Evolutionary conservation across 2,113 vertebrate genomes (phyloP).

Genomic region (Hippocampus mohnikei): DNA sequence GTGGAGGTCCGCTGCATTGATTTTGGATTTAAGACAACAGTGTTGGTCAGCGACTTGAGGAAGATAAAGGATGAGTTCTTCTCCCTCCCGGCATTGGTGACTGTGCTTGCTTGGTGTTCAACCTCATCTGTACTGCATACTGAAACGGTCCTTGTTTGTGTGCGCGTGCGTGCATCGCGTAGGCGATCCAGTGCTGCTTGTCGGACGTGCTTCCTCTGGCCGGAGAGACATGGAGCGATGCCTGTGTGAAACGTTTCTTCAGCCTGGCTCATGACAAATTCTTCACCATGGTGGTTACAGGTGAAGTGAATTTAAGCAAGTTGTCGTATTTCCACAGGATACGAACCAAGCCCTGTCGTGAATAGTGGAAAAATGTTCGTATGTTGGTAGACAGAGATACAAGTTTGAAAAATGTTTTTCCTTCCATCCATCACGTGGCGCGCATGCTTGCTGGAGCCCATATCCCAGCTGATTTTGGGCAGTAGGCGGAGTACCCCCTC

Average conservation of each 20-base stretch:
- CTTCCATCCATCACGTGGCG: too few species aligned
- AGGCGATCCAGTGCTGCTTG: slow-evolving; percentile 86
- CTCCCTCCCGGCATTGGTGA: slow-evolving; percentile 81
- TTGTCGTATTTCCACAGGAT: not conserved
- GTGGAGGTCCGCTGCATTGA: slow-evolving; percentile 84
- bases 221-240: slow-evolving; percentile 71
- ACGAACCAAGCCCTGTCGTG: not conserved
- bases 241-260: slow-evolving; percentile 78
- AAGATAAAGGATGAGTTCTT: slow-evolving; percentile 85
- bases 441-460: too few species aligned
- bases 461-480: too few species aligned
- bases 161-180: not conserved
- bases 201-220: slow-evolving; percentile 73
- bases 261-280: slow-evolving; percentile 75
- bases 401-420: too few species aligned
- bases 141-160: not conserved
- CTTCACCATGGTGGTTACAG: slow-evolving; percentile 73
- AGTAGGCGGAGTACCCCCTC: too few species aligned
- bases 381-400: too few species aligned
- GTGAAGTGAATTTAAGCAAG: slow-evolving; percentile 50
- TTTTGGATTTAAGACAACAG: slow-evolving; percentile 74
- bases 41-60: slow-evolving; percentile 76
- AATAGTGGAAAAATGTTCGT: not conserved
- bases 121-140: not conserved
- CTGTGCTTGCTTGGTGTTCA: not conserved